phyloP scores from a whole-genome alignment of 1,140 invertebrate genomes.

The Samia ricini region DNA sequence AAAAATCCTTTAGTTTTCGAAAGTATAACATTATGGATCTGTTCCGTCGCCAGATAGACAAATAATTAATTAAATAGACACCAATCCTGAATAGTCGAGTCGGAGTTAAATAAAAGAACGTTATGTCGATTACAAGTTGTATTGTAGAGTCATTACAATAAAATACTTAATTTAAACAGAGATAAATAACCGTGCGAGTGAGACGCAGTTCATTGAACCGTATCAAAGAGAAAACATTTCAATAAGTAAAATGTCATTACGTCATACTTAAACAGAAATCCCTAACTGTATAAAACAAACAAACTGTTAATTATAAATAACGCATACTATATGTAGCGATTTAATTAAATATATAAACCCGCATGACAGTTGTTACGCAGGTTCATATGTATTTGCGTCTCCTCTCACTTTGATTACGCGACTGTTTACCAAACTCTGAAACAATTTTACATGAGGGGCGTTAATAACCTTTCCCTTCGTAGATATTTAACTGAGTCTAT shows the following conservation, averaged over 20 bases:
- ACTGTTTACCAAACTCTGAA: conserved; percentile 33
- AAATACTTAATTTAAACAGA: no score
- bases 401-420: conserved; percentile 43
- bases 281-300: conserved; percentile 7
- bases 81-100: no score
- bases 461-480: not conserved
- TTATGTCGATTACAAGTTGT: no score
- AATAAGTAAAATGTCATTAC: not conserved
- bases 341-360: conserved; percentile 51
- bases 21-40: no score
- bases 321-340: conserved; percentile 33
- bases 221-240: not conserved
- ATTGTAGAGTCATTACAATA: no score
- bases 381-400: conserved; percentile 48
- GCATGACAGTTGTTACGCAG: conserved; percentile 38
- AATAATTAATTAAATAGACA: no score
- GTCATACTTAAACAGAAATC: not conserved
- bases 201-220: no score
- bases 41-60: no score
- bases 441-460: conserved; percentile 3
- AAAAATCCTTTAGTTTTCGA: no score
- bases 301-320: conserved; percentile 9
- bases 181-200: no score
- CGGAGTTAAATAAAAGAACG: no score
- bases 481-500: not conserved